A percentile compares a stretch with the other conserved stretches of the same genome.
Evolutionary conservation across 2,888 invertebrate species (phyloP).

Genomic region (Tuta absoluta): DNA sequence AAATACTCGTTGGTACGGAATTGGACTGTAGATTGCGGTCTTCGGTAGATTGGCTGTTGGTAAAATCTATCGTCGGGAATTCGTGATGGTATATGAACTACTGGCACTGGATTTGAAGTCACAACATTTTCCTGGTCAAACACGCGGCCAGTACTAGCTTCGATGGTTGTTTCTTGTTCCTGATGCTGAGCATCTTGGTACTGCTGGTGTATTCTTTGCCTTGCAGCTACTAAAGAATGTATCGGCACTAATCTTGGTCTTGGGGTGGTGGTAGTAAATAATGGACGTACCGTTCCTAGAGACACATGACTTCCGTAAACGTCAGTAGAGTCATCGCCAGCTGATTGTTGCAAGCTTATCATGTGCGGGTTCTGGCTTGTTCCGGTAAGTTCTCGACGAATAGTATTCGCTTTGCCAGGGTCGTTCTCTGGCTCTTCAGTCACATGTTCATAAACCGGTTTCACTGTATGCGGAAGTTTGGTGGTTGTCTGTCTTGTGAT

Average conservation of each 20-base stretch:
- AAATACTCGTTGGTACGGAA: conserved; percentile 75
- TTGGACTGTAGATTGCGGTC: conserved; percentile 61
- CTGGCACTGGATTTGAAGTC: conserved; percentile 78
- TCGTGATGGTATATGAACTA: conserved; percentile 75
- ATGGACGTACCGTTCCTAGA: conserved; percentile 83
- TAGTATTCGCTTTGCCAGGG: conserved; percentile 76
- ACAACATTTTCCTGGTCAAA: conserved; percentile 73
- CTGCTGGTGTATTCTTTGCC: conserved; percentile 73
- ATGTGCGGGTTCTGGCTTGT: conserved; percentile 81
- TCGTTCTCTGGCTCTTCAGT: conserved; percentile 67
- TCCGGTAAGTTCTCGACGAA: conserved; percentile 83
- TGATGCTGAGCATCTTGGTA: conserved; percentile 63
- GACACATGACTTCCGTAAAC: conserved; percentile 85
- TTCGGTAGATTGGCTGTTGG: conserved; percentile 66
- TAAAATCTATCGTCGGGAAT: conserved; percentile 64
- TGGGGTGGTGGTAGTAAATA: conserved; percentile 84
- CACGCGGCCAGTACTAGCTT: conserved; percentile 78
- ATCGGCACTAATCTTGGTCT: conserved; percentile 80
- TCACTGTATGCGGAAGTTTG: conserved; percentile 64
- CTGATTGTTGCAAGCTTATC: conserved; percentile 80
- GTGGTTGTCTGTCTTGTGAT: conserved; percentile 70
- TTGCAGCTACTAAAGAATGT: conserved; percentile 72
- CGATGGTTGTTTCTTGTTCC: conserved; percentile 71
- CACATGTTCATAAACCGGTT: conserved; percentile 79
- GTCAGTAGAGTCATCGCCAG: conserved; percentile 84